phyloP scores from a whole-genome alignment of 2,888 invertebrate species.

The Hololepta plana region DNA sequence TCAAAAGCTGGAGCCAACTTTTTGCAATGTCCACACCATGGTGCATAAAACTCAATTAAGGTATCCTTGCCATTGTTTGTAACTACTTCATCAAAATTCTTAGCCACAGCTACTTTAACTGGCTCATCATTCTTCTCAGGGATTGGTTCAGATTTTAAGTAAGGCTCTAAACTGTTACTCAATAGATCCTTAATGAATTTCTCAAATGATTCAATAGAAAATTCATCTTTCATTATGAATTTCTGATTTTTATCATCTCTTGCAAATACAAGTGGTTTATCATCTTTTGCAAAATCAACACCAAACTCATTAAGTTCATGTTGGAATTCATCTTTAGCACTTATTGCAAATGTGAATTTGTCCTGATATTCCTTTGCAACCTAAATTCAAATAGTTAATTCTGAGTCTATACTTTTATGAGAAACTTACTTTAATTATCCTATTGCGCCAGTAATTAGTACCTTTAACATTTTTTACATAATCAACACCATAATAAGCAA shows the following conservation, averaged over 20 bases:
- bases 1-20: conserved; percentile 85
- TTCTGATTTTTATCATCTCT: conserved; percentile 73
- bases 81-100: conserved; percentile 92
- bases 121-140: conserved; percentile 72
- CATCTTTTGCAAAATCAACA: conserved; percentile 66
- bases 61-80: conserved; percentile 82
- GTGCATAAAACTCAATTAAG: conserved; percentile 95
- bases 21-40: conserved; percentile 99
- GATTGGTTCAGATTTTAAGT: conserved; percentile 85
- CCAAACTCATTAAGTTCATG: conserved; percentile 91
- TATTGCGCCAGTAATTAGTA: conserved; percentile 98
- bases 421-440: conserved; percentile 59
- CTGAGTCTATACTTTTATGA: too few relatives aligned
- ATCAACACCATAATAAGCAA: conserved; percentile 88
- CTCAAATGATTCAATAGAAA: conserved; percentile 73
- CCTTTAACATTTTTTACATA: conserved; percentile 94
- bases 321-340: conserved; percentile 84
- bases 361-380: conserved; percentile 53
- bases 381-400: conserved; percentile 17
- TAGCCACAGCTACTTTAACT: conserved; percentile 83
- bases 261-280: conserved; percentile 79
- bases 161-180: conserved; percentile 70
- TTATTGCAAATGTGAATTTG: conserved; percentile 70
- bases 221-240: conserved; percentile 76
- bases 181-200: conserved; percentile 70